These are phyloP conservation scores for Sebastes cheni DNA, from an alignment of 2,797 vertebrate genomes.

Conservation along the genomic window DNA sequence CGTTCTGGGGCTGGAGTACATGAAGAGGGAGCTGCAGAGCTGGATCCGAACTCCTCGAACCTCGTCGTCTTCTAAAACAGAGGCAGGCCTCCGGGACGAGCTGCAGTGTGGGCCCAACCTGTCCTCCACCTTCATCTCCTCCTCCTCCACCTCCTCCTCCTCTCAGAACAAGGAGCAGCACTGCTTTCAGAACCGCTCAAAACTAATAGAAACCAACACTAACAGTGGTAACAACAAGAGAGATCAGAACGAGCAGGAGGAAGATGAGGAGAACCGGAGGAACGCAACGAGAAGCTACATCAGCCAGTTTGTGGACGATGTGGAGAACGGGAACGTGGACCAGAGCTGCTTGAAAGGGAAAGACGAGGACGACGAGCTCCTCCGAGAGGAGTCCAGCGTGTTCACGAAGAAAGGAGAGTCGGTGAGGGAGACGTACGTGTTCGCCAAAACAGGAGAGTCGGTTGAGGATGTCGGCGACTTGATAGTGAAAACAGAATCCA, in stretches of 20 bases:
- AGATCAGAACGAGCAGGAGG: slow-evolving; percentile 57
- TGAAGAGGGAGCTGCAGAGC: slow-evolving; percentile 92
- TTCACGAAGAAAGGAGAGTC: slow-evolving; percentile 77
- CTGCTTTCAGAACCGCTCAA: slow-evolving; percentile 78
- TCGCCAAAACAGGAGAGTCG: slow-evolving; percentile 17
- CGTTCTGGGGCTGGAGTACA: slow-evolving; percentile 90
- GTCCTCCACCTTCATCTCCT: slow-evolving; percentile 4
- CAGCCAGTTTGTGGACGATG: slow-evolving; percentile 88
- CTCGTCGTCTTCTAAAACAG: slow-evolving; percentile 74
- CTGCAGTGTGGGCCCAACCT: slow-evolving; percentile 81
- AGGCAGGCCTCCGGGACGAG: slow-evolving; percentile 85
- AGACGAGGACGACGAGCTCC: slow-evolving; percentile 78
- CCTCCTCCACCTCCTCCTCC: background rate
- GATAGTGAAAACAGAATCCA: slow-evolving; percentile 59
- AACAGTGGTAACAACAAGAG: slow-evolving; percentile 52
- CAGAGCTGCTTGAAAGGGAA: slow-evolving; percentile 75
- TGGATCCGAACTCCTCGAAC: slow-evolving; percentile 87
- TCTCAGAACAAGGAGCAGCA: slow-evolving; percentile 62
- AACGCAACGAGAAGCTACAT: slow-evolving; percentile 78
- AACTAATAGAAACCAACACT: slow-evolving; percentile 79
- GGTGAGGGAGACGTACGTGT: slow-evolving; percentile 73
- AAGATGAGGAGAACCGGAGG: slow-evolving; percentile 71
- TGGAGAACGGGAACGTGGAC: slow-evolving; percentile 95
- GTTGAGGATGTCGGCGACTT: slow-evolving; percentile 48
- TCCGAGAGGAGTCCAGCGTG: slow-evolving; percentile 78